Base-by-base conservation (phyloP, 2,113 vertebrate species). In the Loxodonta africana region DNA sequence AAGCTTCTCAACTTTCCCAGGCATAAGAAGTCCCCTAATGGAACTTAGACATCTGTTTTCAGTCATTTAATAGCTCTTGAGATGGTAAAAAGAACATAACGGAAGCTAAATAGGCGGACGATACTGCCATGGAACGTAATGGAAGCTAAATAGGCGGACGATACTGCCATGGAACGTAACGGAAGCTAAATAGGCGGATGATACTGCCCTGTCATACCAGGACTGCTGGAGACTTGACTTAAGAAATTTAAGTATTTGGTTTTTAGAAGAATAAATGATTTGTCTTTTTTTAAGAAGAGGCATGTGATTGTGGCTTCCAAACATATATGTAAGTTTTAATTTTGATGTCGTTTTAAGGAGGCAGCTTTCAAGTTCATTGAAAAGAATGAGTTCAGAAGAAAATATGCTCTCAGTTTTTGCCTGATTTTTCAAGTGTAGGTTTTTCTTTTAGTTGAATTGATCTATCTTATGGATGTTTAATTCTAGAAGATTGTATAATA, bases 31-130 rank as follows among this genome's bases (percentile, higher is more conserved):
- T 80, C 85, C 83, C 84, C 83, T 78, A 20, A 44, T 90, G 71
- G 83, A 83, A 44, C 83, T 28, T 91, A 88, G 80, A 92, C 89
- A 78, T 97, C 96, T 96, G 91, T 94, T 90, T 90, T 48, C 30
- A 83, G 74, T 89, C 83, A 80, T 81, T 96, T 81, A 95, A 48
- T 95, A 91, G 96, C 93, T 63, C 80, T 83, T 78, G 85, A 96
- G 95, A 91, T 63, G 53, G 94, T 91, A 77, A 90, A 95, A 90
- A 85, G 51, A 82, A 41, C 71, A 67, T 88, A 77, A 83, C 67
- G 90, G 88, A 78, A 86, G 78, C 95, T 96, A 83, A 97, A 71
- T 48, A 92, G 88, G 80, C 48, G 80, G 83, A 53, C 78, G 76
- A 21, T 11, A 60, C 90, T 76, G 80, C 57, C 20, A 1, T 37